A percentile compares a stretch with the other conserved stretches of the same genome.
phyloP scores from a whole-genome alignment of 1,140 invertebrate genomes.

The Colletes gigas region DNA sequence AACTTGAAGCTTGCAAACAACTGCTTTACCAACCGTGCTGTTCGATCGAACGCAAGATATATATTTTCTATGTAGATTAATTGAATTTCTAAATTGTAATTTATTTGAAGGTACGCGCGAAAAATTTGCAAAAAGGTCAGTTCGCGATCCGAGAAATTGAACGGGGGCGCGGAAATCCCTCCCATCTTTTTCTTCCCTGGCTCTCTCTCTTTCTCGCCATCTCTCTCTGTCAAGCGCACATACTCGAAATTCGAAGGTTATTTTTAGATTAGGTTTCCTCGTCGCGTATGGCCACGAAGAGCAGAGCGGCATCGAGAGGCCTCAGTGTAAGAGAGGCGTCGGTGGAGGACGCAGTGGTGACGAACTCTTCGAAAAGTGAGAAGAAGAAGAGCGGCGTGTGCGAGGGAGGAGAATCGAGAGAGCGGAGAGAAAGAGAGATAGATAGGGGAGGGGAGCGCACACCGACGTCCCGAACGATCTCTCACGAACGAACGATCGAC shows the following conservation, averaged over 20 bases:
- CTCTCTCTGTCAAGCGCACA: conserved; percentile 56
- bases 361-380: conserved; percentile 59
- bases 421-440: background rate
- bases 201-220: conserved; percentile 35
- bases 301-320: conserved; percentile 58
- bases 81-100: background rate
- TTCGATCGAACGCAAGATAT: no score
- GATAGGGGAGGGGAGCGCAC: conserved; percentile 45
- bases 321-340: conserved; percentile 78
- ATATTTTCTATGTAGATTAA: no score
- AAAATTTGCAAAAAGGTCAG: conserved; percentile 7
- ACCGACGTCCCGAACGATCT: conserved; percentile 67
- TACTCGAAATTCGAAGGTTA: conserved; percentile 72
- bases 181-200: conserved; percentile 38
- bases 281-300: conserved; percentile 66
- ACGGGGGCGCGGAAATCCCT: conserved; percentile 48
- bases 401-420: conserved; percentile 48
- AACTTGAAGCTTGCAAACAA: background rate
- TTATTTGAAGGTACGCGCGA: background rate
- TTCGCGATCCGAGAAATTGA: conserved; percentile 24
- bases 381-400: conserved; percentile 49
- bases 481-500: conserved; percentile 72
- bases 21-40: background rate
- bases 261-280: conserved; percentile 68
- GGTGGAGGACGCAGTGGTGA: conserved; percentile 74